Conservation (phyloP, 2,113 vertebrate genomes). For the Lamprologus speciosus region DNA sequence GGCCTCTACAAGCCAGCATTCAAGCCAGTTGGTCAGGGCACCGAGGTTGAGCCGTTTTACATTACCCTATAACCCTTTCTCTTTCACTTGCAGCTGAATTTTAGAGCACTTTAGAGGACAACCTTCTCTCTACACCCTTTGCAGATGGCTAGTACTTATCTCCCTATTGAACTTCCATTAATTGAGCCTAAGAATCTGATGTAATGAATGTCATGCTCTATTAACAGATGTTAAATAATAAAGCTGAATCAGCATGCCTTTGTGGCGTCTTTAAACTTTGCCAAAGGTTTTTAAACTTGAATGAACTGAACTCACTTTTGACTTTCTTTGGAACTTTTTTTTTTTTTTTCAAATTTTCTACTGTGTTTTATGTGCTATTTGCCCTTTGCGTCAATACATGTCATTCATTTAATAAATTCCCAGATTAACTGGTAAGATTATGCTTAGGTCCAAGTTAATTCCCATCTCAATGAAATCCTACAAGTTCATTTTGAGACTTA, state of each 20-base stretch:
- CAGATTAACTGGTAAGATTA: neutral
- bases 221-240: neutral
- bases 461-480: neutral
- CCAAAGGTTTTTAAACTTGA: neutral
- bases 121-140: neutral
- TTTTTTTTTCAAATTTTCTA: neutral
- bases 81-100: conserved; percentile 22
- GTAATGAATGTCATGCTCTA: neutral
- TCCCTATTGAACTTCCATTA: conserved; percentile 9
- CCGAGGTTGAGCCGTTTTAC: conserved; percentile 30
- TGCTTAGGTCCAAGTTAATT: neutral
- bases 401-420: neutral
- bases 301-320: neutral
- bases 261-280: neutral
- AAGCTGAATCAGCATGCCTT: conserved; percentile 1
- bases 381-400: neutral
- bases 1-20: conserved; percentile 15
- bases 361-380: neutral
- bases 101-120: conserved; percentile 53
- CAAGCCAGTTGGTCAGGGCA: conserved; percentile 61
- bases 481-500: neutral
- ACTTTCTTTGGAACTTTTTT: neutral
- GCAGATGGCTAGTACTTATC: conserved; percentile 45
- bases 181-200: neutral
- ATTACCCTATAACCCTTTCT: conserved; percentile 29